A percentile compares a stretch with the other conserved stretches of the same genome.
Evolutionary conservation across 2,797 vertebrate species (phyloP).

Genomic region (Vespertilio murinus): DNA sequence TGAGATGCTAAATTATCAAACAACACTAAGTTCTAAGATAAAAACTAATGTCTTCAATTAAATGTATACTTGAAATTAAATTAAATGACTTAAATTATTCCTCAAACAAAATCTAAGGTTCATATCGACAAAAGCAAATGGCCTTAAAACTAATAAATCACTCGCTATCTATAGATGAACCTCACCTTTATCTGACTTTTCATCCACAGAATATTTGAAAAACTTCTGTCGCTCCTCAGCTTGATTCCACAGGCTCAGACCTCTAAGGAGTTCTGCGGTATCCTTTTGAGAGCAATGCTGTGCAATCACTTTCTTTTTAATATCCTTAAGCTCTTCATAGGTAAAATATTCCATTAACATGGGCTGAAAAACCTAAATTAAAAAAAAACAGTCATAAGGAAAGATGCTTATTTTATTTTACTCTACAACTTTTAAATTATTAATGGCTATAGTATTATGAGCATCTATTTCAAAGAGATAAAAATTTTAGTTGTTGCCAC

Average conservation of each 20-base stretch:
- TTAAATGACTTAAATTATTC: constrained; percentile 20
- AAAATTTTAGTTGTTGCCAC: neutral
- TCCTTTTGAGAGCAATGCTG: constrained; percentile 95
- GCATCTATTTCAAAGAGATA: neutral
- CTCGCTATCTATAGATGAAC: neutral
- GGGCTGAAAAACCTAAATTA: constrained; percentile 95
- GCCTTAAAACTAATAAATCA: neutral
- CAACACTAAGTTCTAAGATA: neutral
- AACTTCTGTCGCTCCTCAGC: constrained; percentile 95
- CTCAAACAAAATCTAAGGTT: constrained; percentile 37
- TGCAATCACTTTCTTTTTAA: constrained; percentile 98
- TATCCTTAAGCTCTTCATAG: constrained; percentile 98
- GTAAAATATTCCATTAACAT: constrained; percentile 99
- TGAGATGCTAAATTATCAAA: neutral
- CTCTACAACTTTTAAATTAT: neutral
- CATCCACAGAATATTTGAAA: constrained; percentile 96
- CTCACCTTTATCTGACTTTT: constrained; percentile 94
- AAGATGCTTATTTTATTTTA: neutral
- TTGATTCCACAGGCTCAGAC: constrained; percentile 93
- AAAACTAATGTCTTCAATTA: constrained; percentile 8
- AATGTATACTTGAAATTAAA: constrained; percentile 31
- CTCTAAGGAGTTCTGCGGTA: constrained; percentile 90
- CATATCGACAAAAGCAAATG: neutral
- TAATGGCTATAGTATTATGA: neutral
- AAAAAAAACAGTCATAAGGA: constrained; percentile 30